A percentile compares a stretch with the other conserved stretches of the same genome.
Evolutionary conservation across 30 jellyfish, hydroid and myxozoan genomes (phyloP).

Genomic region (Hydra vulgaris): DNA sequence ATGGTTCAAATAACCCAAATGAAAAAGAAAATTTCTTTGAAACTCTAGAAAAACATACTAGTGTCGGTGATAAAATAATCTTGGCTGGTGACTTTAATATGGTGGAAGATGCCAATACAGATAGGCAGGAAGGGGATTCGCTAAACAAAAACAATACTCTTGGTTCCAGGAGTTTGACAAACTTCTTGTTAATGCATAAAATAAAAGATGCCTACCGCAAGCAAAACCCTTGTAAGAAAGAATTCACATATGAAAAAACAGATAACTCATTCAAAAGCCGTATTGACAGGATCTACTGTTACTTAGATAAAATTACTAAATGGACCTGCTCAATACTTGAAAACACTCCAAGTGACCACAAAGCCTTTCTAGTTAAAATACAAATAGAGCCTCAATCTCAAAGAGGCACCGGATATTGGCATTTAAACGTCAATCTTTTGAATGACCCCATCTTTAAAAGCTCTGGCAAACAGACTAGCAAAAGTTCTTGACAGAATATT

Average conservation of each 20-base stretch:
- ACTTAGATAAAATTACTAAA: not conserved
- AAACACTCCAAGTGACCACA: not conserved
- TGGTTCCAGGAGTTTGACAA: not conserved
- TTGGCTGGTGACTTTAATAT: not conserved
- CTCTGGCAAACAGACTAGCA: constrained; percentile 5
- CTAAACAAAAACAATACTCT: not conserved
- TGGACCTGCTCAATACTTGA: not conserved
- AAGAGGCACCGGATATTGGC: not conserved
- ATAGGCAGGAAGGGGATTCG: not conserved
- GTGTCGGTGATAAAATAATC: not conserved
- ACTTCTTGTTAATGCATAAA: too few relatives aligned
- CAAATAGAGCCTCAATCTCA: not conserved
- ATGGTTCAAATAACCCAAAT: not conserved
- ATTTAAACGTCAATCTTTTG: not conserved
- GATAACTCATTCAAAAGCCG: not conserved
- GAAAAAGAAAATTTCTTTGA: not conserved
- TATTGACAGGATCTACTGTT: not conserved
- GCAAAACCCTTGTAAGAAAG: not conserved
- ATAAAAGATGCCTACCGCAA: not conserved
- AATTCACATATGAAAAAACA: not conserved
- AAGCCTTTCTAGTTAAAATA: not conserved
- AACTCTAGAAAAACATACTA: not conserved
- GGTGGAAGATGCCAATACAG: not conserved
- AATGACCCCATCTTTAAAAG: not conserved
- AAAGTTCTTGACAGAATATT: not conserved